phyloP scores from a whole-genome alignment of 2,888 invertebrate species.

The Eucriotettix oculatus region DNA sequence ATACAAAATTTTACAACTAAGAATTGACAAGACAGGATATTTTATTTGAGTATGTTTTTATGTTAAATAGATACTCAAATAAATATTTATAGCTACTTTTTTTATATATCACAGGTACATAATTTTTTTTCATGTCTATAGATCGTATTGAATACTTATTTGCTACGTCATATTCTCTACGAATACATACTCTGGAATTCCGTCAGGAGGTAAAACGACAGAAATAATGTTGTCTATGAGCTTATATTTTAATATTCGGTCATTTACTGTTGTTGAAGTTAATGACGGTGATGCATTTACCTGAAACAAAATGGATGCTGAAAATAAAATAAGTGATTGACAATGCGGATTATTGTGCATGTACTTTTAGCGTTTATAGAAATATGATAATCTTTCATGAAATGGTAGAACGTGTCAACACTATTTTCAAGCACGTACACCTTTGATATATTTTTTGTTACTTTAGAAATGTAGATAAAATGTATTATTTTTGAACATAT shows the following conservation, averaged over 20 bases:
- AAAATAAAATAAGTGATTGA: too few relatives aligned
- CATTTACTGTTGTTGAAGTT: constrained; percentile 86
- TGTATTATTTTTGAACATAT: too few relatives aligned
- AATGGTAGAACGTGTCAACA: neutral
- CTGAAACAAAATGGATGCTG: constrained; percentile 21
- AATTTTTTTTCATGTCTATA: too few relatives aligned
- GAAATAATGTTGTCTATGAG: constrained; percentile 84
- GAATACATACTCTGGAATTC: constrained; percentile 75
- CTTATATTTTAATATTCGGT: constrained; percentile 84
- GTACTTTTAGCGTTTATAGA: neutral
- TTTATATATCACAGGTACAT: too few relatives aligned
- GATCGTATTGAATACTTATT: too few relatives aligned
- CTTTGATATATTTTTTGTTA: neutral
- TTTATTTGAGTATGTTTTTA: too few relatives aligned
- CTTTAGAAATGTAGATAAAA: neutral
- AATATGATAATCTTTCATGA: neutral
- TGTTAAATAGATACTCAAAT: too few relatives aligned
- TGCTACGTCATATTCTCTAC: constrained; percentile 15
- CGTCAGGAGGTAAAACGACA: constrained; percentile 75
- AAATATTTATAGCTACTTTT: too few relatives aligned
- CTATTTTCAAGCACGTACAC: neutral
- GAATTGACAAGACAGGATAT: too few relatives aligned
- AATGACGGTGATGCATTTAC: constrained; percentile 93
- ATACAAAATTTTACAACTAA: too few relatives aligned
- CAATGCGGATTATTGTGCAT: neutral